Base-by-base conservation (phyloP, 2,113 vertebrate genomes). In the Lota lota region DNA sequence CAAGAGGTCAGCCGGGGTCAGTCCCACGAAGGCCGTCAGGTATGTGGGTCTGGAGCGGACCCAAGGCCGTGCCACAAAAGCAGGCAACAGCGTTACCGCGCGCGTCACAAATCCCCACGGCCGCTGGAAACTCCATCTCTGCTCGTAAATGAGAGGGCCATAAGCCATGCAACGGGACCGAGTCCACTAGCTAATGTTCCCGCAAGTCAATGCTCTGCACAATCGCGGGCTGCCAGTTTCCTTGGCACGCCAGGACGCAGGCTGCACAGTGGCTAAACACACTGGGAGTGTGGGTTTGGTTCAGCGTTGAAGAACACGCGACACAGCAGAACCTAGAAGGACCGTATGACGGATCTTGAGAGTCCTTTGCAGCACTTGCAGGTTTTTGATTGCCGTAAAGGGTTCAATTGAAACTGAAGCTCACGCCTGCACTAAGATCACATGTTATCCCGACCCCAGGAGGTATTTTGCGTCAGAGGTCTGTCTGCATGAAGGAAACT, bases 111-210 rank as follows among this genome's bases (percentile, higher is more conserved):
- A 66, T 74, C 33, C 64, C 20, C n/a, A 6, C 16, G 16, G 16
- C 18, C 76, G 82, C 79, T 85, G 85, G 83, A 86, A 84, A 90
- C 63, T 82, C 77, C 58, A 74, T 88, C 80, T 71, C 5, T 0
- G 47, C 75, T 75, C 76, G 80, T 67, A 85, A 83, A 83, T 76
- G 71, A 67, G 84, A 68, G 76, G 69, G 76, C 74, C 83, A 73
- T 69, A 59, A 71, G 69, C 71, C 66, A 68, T 84, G 78, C 78
- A 77, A 73, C 73, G 75, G 53, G 80, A 76, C 78, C 1, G 74
- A 73, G 76, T 83, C 64, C 15, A 1, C 70, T 74, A 77, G 66
- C 68, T 10, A 12, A 61, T 53, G 21, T 54, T 59, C 36, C 62
- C 17, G 20, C 61, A 62, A 54, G 14, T 22, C 62, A 54, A 22